Percentiles rank a stretch among this genome's conserved stretches.
phyloP scores from a whole-genome alignment of 2,888 invertebrate genomes.

The Trilocha varians region DNA sequence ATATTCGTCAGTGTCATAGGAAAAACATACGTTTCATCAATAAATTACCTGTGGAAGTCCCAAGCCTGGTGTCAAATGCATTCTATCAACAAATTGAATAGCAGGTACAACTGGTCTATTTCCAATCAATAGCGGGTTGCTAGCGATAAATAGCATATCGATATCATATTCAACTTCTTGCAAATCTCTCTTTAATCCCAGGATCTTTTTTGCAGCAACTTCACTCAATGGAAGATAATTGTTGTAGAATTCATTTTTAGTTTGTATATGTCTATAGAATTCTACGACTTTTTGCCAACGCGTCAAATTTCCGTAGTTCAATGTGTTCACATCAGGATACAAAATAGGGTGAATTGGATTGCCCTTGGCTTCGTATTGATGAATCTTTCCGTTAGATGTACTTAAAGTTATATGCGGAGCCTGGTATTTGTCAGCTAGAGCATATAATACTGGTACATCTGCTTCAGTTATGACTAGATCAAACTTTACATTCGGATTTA shows the following conservation, averaged over 20 bases:
- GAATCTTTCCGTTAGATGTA: slow-evolving; percentile 57
- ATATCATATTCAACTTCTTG: slow-evolving; percentile 55
- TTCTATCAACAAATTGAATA: slow-evolving; percentile 46
- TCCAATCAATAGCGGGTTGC: slow-evolving; percentile 47
- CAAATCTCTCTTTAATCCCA: slow-evolving; percentile 43
- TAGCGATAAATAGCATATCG: slow-evolving; percentile 54
- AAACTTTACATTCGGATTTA: slow-evolving; percentile 60
- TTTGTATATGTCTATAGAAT: slow-evolving; percentile 40
- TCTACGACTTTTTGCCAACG: slow-evolving; percentile 50
- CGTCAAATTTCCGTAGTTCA: slow-evolving; percentile 49
- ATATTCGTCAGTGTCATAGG: too few species aligned
- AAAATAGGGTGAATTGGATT: slow-evolving; percentile 65
- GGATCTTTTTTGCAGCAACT: slow-evolving; percentile 46
- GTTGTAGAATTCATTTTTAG: slow-evolving; percentile 48
- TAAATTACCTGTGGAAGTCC: slow-evolving; percentile 39
- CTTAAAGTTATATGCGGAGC: slow-evolving; percentile 69
- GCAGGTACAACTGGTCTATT: slow-evolving; percentile 54
- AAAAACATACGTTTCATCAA: neutral
- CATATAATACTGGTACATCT: slow-evolving; percentile 61
- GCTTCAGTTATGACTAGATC: slow-evolving; percentile 73
- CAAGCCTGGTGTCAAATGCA: slow-evolving; percentile 51
- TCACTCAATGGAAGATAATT: slow-evolving; percentile 47
- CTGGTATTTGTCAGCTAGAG: slow-evolving; percentile 67
- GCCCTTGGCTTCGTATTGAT: slow-evolving; percentile 66
- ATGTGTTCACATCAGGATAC: slow-evolving; percentile 63